Evolutionary conservation across 2,888 invertebrate species (phyloP).

Genomic region (Acleris literana): DNA sequence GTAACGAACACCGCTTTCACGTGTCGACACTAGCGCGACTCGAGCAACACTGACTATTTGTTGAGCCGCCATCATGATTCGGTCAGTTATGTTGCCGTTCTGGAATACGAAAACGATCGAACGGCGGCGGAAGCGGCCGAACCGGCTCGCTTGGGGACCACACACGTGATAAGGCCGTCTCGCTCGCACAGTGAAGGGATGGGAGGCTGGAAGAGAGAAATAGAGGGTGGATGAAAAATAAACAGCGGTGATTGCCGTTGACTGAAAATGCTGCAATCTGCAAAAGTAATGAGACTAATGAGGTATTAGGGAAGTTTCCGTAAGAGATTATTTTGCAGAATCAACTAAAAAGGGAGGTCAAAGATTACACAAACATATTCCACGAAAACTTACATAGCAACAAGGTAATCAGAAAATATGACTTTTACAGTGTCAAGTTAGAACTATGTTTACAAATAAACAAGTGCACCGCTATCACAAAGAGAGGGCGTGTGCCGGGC

Average conservation of each 20-base stretch:
- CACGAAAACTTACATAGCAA: not conserved
- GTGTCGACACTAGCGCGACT: constrained; percentile 70
- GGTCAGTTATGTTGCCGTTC: constrained; percentile 78
- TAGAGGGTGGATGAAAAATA: constrained; percentile 65
- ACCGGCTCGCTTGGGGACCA: constrained; percentile 66
- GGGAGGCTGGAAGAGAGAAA: constrained; percentile 55
- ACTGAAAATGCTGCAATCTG: constrained; percentile 25
- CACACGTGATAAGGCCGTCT: constrained; percentile 72
- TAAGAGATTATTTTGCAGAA: not conserved
- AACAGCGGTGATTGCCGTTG: constrained; percentile 25
- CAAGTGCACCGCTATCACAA: constrained; percentile 67
- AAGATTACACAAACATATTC: not conserved
- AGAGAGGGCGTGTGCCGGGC: constrained; percentile 69
- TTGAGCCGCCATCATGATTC: constrained; percentile 82
- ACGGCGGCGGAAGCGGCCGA: constrained; percentile 63
- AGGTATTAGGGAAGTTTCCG: not conserved
- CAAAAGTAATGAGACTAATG: constrained; percentile 14
- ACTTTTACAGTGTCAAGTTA: not conserved
- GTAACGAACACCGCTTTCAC: constrained; percentile 52
- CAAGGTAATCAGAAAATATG: too few species aligned
- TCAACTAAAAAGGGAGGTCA: not conserved
- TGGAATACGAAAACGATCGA: constrained; percentile 69
- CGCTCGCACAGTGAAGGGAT: constrained; percentile 60
- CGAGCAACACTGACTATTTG: constrained; percentile 80
- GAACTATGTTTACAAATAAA: constrained; percentile 45